phyloP scores from a whole-genome alignment of 2,113 vertebrate species.

The Cranoglanis bouderius region DNA sequence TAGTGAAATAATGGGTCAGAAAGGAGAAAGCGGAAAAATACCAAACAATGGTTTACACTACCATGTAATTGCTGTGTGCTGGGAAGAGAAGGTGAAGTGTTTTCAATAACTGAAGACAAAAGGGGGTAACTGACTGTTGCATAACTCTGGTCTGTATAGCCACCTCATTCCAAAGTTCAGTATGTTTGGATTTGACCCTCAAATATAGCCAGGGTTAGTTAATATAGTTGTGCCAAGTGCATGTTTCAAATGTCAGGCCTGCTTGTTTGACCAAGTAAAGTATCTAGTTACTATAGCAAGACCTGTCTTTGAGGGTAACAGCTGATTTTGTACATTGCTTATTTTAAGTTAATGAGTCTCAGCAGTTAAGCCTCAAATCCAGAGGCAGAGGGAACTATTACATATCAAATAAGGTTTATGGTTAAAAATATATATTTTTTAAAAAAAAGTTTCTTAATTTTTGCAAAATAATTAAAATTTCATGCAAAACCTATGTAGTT shows the following conservation, averaged over 20 bases:
- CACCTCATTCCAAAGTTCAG: constrained; percentile 9
- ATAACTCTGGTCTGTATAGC: constrained; percentile 31
- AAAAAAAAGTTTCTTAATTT: neutral
- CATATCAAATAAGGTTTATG: neutral
- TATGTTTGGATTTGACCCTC: neutral
- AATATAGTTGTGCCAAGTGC: neutral
- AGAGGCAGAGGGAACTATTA: neutral
- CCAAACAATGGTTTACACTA: constrained; percentile 62
- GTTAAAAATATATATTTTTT: neutral
- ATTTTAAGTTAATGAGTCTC: neutral
- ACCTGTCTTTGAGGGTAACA: neutral
- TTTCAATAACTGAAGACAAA: constrained; percentile 61
- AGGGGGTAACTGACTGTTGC: constrained; percentile 48
- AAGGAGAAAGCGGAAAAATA: constrained; percentile 59
- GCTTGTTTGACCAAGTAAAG: constrained; percentile 16
- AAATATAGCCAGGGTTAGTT: neutral
- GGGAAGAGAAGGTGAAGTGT: constrained; percentile 40
- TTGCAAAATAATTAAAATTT: too few relatives aligned
- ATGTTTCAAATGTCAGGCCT: neutral
- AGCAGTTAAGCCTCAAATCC: neutral
- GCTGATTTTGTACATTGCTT: neutral
- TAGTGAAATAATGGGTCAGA: constrained; percentile 68
- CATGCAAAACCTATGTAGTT: neutral
- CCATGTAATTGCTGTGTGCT: constrained; percentile 30
- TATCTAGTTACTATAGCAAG: neutral